Evolutionary conservation across 2,888 invertebrate genomes (phyloP), one percentile per base, ranked within the genome.

Genomic region (Ichneumoninae sp.): DNA sequence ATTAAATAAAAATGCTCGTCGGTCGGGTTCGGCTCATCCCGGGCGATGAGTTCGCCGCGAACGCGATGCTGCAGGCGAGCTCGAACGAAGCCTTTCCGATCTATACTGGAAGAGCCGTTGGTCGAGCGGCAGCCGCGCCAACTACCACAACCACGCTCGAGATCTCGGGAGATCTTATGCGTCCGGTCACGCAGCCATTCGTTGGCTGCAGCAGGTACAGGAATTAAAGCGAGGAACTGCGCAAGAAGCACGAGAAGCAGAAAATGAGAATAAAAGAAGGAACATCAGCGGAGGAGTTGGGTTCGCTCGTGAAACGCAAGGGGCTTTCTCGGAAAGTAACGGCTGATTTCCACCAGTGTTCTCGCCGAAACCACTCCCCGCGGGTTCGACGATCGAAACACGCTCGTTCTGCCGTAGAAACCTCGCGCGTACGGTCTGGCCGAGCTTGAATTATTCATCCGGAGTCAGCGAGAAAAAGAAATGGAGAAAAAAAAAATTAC

Each of bases 181-280:
- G 86, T 90, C 89, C 90, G 90, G 90, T 91, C 91, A 90, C 90
- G 91, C 89, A 88, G 85, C 77, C 85, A 86, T 84, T 82, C 74
- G 75, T 60, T 69, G 36, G 60, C 52, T 65, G 47, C 26, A 30
- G 74, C 68, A 22, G 47, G 44, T 68, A 69, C 52, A 36, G 62
- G 62, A 72, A 82, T 85, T 82, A 82, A 77, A 76, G 75, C 44
- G 82, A 74, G 66, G 26, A 77, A 76, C 77, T 71, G 62, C 40
- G 47, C 33, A 62, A n/a, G 62, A 70, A 68, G 52, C 74, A 60
- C 68, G 66, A 75, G 60, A 33, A 66, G 33, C 50, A 79, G 69
- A 62, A 54, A 36, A 74, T 44, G 62, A 66, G 40, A 71, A 47
- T 57, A 47, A 50, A 65, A 60, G 71, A 22, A 68, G 68, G 3